Evolutionary conservation across 1,140 invertebrate species (phyloP).

Genomic region (Conopomorpha cramerella): DNA sequence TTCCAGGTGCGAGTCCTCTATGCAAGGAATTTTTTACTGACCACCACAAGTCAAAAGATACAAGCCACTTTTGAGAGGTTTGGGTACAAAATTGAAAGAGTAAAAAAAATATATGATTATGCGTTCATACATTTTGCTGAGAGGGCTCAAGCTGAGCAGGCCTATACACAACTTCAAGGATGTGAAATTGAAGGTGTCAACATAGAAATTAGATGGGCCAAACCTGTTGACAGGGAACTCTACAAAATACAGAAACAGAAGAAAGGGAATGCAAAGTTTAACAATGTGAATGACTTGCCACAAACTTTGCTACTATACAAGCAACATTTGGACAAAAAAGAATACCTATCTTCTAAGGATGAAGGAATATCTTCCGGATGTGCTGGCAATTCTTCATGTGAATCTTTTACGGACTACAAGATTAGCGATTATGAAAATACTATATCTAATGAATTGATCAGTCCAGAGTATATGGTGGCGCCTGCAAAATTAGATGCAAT

Average conservation of each 20-base stretch:
- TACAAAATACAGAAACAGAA: slow-evolving; percentile 38
- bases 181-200: slow-evolving; percentile 33
- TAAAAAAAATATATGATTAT: slow-evolving; percentile 60
- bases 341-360: slow-evolving; percentile 30
- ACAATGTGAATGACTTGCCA: slow-evolving; percentile 29
- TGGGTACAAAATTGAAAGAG: slow-evolving; percentile 31
- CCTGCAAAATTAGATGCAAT: slow-evolving; percentile 39
- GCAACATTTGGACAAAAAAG: slow-evolving; percentile 38
- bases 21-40: slow-evolving; percentile 38
- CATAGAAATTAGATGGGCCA: slow-evolving; percentile 44
- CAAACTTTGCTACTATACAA: slow-evolving; percentile 46
- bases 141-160: slow-evolving; percentile 47
- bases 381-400: slow-evolving; percentile 24
- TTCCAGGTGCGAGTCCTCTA: slow-evolving; percentile 60
- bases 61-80: slow-evolving; percentile 27
- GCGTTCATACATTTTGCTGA: slow-evolving; percentile 56
- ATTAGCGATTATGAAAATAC: too few relatives aligned
- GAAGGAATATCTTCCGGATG: slow-evolving; percentile 34
- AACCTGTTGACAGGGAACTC: slow-evolving; percentile 39
- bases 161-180: slow-evolving; percentile 41
- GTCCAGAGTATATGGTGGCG: slow-evolving; percentile 21
- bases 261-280: slow-evolving; percentile 51
- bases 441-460: slow-evolving; percentile 6
- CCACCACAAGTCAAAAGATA: slow-evolving; percentile 30
- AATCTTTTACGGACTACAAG: slow-evolving; percentile 18